Evolutionary conservation across 2,113 vertebrate genomes (phyloP), one percentile per base, ranked within the genome.

Genomic region (Theristicus caerulescens): DNA sequence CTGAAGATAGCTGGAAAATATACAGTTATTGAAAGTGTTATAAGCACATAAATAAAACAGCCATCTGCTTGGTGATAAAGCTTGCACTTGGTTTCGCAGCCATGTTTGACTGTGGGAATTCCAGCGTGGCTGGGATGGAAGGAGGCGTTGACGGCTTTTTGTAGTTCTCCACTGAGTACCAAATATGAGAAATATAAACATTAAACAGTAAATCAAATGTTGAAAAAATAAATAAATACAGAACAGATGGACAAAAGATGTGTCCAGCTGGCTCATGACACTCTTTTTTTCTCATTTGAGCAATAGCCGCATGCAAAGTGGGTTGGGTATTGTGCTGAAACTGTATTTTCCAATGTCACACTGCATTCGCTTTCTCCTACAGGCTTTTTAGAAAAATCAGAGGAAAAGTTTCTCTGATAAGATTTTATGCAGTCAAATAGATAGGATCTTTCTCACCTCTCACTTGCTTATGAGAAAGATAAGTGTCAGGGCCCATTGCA

Each of bases 191-290:
- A 93, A 79, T 10, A 76, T 27, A 94, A 96, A 94, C 61, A 86
- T n/a, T 82, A 95, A 96, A 84, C 81, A 87, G 66, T 91, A 96
- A 94, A 92, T 94, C 61, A 87, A 66, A 81, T 72, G 61, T 92
- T 89, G 77, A 92, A 92, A 82, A 95, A 86, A 89, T 49, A 92
- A 93, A 92, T 82, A 97, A 93, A 93, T 79, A 94, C 0, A 0
- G 34, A 96, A 87, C 91, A 97, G 91, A 93, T 94, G 91, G 93
- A 49, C 13, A 79, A 82, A 93, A 91, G 80, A 78, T 71, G 57
- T 89, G 94, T 95, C 92, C 92, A 97, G 81, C 91, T 95, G 94
- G 95, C 94, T 96, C 52, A 15, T 67, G 91, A 64, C 95, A 95
- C 25, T 79, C 0, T 0, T 81, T 84, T 90, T 73, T 91, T 80